Percentiles rank a stretch among this genome's conserved stretches.
phyloP scores from a whole-genome alignment of 1,140 invertebrate species.

The Ooceraea biroi region DNA sequence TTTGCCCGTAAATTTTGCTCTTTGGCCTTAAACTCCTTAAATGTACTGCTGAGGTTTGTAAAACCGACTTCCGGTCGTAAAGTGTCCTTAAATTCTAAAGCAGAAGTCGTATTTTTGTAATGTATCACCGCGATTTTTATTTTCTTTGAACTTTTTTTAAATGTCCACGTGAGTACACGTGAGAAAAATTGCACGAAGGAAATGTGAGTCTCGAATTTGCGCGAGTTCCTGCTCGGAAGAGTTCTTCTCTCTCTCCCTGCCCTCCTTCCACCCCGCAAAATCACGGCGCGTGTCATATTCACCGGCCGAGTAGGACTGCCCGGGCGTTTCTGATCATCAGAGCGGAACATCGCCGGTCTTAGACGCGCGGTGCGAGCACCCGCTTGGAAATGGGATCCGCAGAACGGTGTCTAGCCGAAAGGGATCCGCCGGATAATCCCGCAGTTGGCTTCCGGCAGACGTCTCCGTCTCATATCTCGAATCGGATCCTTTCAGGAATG shows the following conservation, averaged over 20 bases:
- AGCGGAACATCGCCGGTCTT: slow-evolving; percentile 72
- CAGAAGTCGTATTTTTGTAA: too few relatives aligned
- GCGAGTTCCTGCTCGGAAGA: neutral
- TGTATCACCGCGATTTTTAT: too few relatives aligned
- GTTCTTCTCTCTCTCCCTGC: neutral
- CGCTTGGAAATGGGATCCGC: slow-evolving; percentile 73
- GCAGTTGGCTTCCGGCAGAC: slow-evolving; percentile 64
- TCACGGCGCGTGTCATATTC: slow-evolving; percentile 37
- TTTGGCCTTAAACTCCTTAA: too few relatives aligned
- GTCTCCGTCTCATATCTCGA: slow-evolving; percentile 44
- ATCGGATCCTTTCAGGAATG: slow-evolving; percentile 58
- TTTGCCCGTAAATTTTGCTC: too few relatives aligned
- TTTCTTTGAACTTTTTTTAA: too few relatives aligned
- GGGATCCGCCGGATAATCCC: slow-evolving; percentile 73
- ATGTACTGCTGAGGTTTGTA: too few relatives aligned
- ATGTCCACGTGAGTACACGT: too few relatives aligned
- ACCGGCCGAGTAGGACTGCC: slow-evolving; percentile 54
- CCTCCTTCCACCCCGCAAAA: neutral
- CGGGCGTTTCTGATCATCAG: slow-evolving; percentile 65
- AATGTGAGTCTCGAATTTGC: neutral
- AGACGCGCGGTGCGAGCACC: slow-evolving; percentile 59
- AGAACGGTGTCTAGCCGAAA: slow-evolving; percentile 66
- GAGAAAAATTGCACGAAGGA: neutral
- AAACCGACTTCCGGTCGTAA: too few relatives aligned
- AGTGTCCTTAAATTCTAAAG: too few relatives aligned